A percentile compares a stretch with the other conserved stretches of the same genome.
Evolutionary conservation across 2,888 invertebrate genomes (phyloP).

Genomic region (Ennomos erosarius): DNA sequence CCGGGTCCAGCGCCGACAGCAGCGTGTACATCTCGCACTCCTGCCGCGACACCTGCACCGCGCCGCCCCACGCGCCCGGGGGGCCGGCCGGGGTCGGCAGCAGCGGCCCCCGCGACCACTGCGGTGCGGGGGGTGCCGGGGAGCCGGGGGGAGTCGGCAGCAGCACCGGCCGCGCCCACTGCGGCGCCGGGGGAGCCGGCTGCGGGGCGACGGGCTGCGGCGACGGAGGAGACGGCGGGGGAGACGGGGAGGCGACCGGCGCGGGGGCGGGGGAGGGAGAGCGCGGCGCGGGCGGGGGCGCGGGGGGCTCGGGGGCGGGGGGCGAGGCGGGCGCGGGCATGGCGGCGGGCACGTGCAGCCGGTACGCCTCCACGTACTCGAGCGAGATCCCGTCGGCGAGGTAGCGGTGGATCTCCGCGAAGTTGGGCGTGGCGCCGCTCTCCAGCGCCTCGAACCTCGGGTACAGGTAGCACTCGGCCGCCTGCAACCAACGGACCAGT

Average conservation of each 20-base stretch:
- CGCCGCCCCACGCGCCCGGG: constrained; percentile 4
- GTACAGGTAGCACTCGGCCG: constrained; percentile 75
- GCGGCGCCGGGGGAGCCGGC: background rate
- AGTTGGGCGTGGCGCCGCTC: constrained; percentile 74
- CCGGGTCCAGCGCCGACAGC: constrained; percentile 54
- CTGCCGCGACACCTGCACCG: constrained; percentile 50
- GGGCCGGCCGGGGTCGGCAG: too few relatives aligned
- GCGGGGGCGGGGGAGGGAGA: background rate
- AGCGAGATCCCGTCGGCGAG: constrained; percentile 74
- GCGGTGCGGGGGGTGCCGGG: background rate
- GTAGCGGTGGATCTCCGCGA: constrained; percentile 68
- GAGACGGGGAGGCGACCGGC: background rate
- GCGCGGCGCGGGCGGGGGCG: constrained; percentile 11
- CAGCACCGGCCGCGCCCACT: constrained; percentile 37
- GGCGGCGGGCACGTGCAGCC: constrained; percentile 65
- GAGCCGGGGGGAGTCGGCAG: constrained; percentile 49
- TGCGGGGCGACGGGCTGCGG: background rate
- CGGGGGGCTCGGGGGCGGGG: constrained; percentile 14
- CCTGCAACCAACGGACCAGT: constrained; percentile 58
- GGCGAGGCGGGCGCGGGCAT: constrained; percentile 36
- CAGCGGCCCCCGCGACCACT: background rate
- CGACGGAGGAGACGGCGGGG: background rate
- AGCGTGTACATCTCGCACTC: constrained; percentile 59
- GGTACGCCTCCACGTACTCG: constrained; percentile 72
- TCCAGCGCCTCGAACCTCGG: constrained; percentile 84